Evolutionary conservation across 2,797 vertebrate genomes (phyloP).

Genomic region (Fistularia tabacaria): DNA sequence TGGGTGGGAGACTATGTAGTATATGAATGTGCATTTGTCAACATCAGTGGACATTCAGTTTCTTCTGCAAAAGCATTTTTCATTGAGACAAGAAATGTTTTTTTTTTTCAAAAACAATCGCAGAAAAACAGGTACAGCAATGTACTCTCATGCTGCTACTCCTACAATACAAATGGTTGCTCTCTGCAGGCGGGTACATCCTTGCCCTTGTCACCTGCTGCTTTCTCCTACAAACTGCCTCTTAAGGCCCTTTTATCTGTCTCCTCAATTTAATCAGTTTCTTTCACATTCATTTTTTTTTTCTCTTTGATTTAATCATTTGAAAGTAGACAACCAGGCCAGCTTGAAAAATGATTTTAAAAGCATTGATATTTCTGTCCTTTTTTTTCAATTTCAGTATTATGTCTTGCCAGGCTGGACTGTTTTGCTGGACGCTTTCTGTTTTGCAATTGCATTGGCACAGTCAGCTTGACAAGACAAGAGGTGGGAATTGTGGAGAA

Average conservation of each 20-base stretch:
- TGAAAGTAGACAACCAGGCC: too few relatives aligned
- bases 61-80: slow-evolving; percentile 18
- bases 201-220: slow-evolving; percentile 28
- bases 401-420: neutral
- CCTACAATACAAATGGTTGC: slow-evolving; percentile 34
- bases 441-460: neutral
- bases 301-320: too few relatives aligned
- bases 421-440: neutral
- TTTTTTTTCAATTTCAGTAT: slow-evolving; percentile 19
- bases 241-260: slow-evolving; percentile 40
- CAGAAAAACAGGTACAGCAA: slow-evolving; percentile 33
- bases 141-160: slow-evolving; percentile 35
- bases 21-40: slow-evolving; percentile 41
- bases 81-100: slow-evolving; percentile 39
- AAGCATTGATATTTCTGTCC: too few relatives aligned
- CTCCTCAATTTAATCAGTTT: slow-evolving; percentile 24
- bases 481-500: slow-evolving; percentile 16
- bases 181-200: slow-evolving; percentile 32
- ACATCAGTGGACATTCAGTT: slow-evolving; percentile 19
- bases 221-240: slow-evolving; percentile 34
- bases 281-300: slow-evolving; percentile 19
- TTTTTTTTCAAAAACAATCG: slow-evolving; percentile 44
- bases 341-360: too few relatives aligned
- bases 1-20: neutral
- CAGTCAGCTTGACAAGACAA: slow-evolving; percentile 14